Base-by-base conservation (phyloP, 2,113 vertebrate species). In the Myotis yumanensis region DNA sequence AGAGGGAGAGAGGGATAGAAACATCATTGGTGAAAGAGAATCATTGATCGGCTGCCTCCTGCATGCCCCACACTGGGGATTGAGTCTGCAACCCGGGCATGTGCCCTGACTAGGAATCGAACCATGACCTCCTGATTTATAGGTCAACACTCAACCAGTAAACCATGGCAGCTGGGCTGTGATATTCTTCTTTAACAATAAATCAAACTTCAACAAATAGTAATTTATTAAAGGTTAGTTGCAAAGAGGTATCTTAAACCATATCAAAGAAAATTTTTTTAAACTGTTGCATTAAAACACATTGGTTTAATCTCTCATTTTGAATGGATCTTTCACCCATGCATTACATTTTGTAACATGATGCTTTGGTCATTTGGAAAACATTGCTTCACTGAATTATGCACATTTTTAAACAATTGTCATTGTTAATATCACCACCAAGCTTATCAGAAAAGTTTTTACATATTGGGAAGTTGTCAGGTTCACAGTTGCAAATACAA, bases 391-490 rank as follows among this genome's bases (percentile, higher is more conserved):
- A 80, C 4, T 64, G 48, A 89, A 48, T 57, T 51, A 92, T 62
- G 11, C 20, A 86, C 18, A 91, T 66, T 66, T 80, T 35, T 28
- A 22, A 54, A 86, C 20, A 54, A 89, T 72, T 4, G 3, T 22
- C 32, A 82, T 75, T n/a, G 40, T 57, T 91, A 43, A 69, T 62
- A 80, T 84, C 25, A 40, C 16, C 22, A n/a, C 37, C 30, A 82
- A 89, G 32, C 12, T 86, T 86, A 86, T n/a, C 69, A 81, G 30
- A 84, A 89, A 82, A 94, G 18, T 84, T 71, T 82, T 35, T 48
- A 59, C 1, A 16, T 46, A 79, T 18, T 64, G 57, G 22, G 12
- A 79, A 80, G n/a, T 66, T 77, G 37, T 93, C n/a, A 83, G 48
- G 76, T 11, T 71, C 17, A 51, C 30, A 40, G 20, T 88, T 17